phyloP scores from a whole-genome alignment of 37 sponge, comb jelly and placozoan genomes.

The Tethya wilhelma region DNA sequence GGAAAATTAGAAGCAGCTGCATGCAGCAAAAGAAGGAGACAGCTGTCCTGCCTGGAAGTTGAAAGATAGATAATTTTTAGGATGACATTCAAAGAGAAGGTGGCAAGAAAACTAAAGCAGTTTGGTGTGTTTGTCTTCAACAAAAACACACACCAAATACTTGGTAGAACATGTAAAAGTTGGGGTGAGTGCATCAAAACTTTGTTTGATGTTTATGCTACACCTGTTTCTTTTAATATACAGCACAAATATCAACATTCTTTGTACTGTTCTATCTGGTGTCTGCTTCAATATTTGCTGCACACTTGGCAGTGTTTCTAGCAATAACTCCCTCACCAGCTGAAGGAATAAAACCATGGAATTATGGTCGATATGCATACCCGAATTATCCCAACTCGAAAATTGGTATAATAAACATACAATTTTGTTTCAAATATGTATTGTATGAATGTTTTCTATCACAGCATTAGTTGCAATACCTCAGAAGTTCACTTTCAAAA shows the following conservation, averaged over 20 bases:
- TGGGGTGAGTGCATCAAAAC: slow-evolving; percentile 60
- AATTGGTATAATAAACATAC: slow-evolving; percentile 44
- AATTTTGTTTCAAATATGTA: background rate
- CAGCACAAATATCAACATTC: slow-evolving; percentile 49
- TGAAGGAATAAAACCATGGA: slow-evolving; percentile 23
- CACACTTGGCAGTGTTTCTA: slow-evolving; percentile 49
- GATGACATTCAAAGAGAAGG: background rate
- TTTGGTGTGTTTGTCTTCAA: slow-evolving; percentile 47
- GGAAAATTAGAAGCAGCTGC: too few relatives aligned
- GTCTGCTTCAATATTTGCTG: slow-evolving; percentile 42
- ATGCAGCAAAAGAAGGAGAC: too few relatives aligned
- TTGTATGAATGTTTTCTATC: background rate
- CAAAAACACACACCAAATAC: slow-evolving; percentile 44
- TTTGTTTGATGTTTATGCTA: background rate
- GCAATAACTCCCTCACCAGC: slow-evolving; percentile 39
- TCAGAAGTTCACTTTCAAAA: background rate
- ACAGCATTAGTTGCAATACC: slow-evolving; percentile 30
- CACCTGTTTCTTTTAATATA: background rate
- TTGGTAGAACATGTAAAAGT: slow-evolving; percentile 55
- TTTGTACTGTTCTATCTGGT: slow-evolving; percentile 44
- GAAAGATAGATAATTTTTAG: background rate
- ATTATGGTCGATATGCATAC: slow-evolving; percentile 76
- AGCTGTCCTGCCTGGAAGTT: too few relatives aligned
- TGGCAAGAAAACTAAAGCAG: background rate
- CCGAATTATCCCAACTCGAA: slow-evolving; percentile 73